Percentiles rank a stretch among this genome's conserved stretches.
Evolutionary conservation across 2,888 invertebrate species (phyloP).

Genomic region (Chrysodeixis includens): DNA sequence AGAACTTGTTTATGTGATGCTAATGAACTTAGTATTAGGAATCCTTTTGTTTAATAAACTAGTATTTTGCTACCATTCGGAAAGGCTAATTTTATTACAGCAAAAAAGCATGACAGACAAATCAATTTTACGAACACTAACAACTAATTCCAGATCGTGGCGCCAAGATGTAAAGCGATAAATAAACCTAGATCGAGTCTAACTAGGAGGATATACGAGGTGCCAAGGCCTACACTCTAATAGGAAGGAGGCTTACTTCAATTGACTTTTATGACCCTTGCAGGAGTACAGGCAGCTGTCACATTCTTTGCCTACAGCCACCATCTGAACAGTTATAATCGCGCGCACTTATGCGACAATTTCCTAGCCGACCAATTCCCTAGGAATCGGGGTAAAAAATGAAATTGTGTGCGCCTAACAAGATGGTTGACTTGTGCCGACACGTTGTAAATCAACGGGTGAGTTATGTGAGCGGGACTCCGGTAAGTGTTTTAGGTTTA

Average conservation of each 20-base stretch:
- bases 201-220: not conserved
- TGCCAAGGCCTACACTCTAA: constrained; percentile 8
- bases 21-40: not conserved
- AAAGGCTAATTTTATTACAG: not conserved
- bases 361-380: constrained; percentile 50
- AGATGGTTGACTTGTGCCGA: constrained; percentile 62
- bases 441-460: constrained; percentile 68
- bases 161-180: not conserved
- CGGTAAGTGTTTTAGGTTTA: constrained; percentile 39
- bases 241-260: constrained; percentile 27
- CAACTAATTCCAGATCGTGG: not conserved
- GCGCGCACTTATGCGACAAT: constrained; percentile 46
- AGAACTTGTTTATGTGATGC: constrained; percentile 35
- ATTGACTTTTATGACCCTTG: constrained; percentile 39
- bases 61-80: not conserved
- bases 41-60: not conserved
- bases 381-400: constrained; percentile 64
- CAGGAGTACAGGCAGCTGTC: constrained; percentile 38
- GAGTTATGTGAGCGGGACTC: constrained; percentile 52
- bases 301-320: constrained; percentile 37
- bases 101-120: not conserved
- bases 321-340: constrained; percentile 51
- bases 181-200: not conserved
- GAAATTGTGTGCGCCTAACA: constrained; percentile 70
- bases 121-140: not conserved